Evolutionary conservation across 2,797 vertebrate genomes (phyloP).

Genomic region (Sardinella longiceps): DNA sequence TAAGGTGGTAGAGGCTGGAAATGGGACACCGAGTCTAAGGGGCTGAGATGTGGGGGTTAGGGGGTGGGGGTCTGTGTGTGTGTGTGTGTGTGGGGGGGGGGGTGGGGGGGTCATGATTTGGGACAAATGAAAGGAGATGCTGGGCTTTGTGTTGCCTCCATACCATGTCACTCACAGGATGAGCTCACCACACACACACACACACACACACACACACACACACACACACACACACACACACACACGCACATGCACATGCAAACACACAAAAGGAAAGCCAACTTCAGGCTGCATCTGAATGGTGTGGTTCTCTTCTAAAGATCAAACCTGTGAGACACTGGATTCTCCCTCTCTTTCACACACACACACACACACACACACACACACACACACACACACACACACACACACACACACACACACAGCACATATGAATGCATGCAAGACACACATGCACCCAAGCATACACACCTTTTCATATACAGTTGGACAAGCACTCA

Average conservation of each 20-base stretch:
- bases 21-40: too few species aligned
- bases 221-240: background rate
- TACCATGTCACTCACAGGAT: conserved; percentile 58
- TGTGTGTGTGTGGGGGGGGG: background rate
- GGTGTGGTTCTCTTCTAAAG: background rate
- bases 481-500: background rate
- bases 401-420: background rate
- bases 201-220: conserved; percentile 33
- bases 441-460: background rate
- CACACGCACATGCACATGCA: background rate
- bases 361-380: background rate
- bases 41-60: background rate
- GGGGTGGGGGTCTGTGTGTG: background rate
- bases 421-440: too few species aligned
- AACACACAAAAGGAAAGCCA: background rate
- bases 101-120: conserved; percentile 50
- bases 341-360: background rate
- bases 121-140: conserved; percentile 61
- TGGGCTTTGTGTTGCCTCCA: conserved; percentile 63
- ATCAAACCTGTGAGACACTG: background rate
- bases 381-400: background rate
- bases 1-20: background rate
- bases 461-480: background rate
- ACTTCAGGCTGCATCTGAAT: background rate
- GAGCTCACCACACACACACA: conserved; percentile 65